Conservation (phyloP, 2,888 invertebrate genomes). For the Aproaerema taeniolella region DNA sequence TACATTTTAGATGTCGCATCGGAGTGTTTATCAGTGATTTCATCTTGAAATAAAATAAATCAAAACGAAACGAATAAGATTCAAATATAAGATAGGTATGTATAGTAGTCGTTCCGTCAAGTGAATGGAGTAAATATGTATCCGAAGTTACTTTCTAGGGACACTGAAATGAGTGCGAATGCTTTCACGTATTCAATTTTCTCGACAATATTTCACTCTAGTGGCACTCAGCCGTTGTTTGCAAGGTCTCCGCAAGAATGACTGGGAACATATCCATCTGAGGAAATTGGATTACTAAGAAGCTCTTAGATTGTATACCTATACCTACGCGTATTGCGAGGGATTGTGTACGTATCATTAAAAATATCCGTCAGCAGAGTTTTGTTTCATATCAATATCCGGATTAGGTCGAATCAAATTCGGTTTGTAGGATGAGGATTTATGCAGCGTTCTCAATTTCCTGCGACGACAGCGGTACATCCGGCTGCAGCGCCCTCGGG, state of each 20-base stretch:
- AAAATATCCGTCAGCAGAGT: slow-evolving; percentile 44
- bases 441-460: slow-evolving; percentile 76
- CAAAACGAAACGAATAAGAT: slow-evolving; percentile 5
- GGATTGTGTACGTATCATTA: slow-evolving; percentile 34
- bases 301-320: slow-evolving; percentile 24
- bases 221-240: slow-evolving; percentile 44
- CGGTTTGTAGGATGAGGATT: slow-evolving; percentile 72
- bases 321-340: slow-evolving; percentile 19
- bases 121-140: neutral
- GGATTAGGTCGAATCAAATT: slow-evolving; percentile 74
- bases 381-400: slow-evolving; percentile 74
- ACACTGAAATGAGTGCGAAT: slow-evolving; percentile 45
- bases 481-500: slow-evolving; percentile 54
- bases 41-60: slow-evolving; percentile 1
- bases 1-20: slow-evolving; percentile 8
- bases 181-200: slow-evolving; percentile 68
- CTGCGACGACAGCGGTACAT: slow-evolving; percentile 71
- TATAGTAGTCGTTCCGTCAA: neutral
- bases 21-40: slow-evolving; percentile 4
- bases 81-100: slow-evolving; percentile 5
- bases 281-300: slow-evolving; percentile 38
- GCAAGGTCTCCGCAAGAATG: slow-evolving; percentile 38
- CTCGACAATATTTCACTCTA: slow-evolving; percentile 61
- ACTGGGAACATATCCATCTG: slow-evolving; percentile 42
- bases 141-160: slow-evolving; percentile 25